Evolutionary conservation across 2,113 vertebrate genomes (phyloP).

Genomic region (Vombatus ursinus): DNA sequence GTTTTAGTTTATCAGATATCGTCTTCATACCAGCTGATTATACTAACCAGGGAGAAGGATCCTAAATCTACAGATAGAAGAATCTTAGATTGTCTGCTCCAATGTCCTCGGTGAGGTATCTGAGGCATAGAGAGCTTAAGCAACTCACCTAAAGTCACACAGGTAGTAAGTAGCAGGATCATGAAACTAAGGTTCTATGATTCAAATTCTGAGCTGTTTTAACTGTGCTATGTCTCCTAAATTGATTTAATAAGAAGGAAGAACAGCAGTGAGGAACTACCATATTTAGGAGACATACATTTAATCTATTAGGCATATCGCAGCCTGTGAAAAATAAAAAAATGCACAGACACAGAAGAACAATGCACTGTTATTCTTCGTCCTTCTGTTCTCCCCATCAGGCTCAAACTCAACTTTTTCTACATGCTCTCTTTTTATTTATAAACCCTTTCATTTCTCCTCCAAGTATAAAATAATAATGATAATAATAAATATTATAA

Average conservation of each 20-base stretch:
- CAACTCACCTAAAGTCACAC: not conserved
- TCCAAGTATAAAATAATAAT: constrained; percentile 28
- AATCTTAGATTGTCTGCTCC: not conserved
- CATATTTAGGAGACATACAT: not conserved
- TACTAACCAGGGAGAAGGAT: not conserved
- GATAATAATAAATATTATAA: constrained; percentile 75
- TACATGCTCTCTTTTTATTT: not conserved
- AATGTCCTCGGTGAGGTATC: not conserved
- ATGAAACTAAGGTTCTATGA: not conserved
- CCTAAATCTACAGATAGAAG: not conserved
- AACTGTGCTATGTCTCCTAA: not conserved
- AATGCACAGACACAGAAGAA: not conserved
- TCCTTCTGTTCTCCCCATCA: not conserved
- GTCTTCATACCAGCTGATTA: not conserved
- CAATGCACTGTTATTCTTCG: constrained; percentile 7
- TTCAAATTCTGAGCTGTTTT: not conserved
- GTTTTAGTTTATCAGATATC: not conserved
- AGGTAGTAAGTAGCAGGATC: not conserved
- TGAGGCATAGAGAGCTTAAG: not conserved
- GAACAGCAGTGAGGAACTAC: not conserved
- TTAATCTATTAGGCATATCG: not conserved
- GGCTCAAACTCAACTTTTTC: not conserved
- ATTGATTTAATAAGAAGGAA: not conserved
- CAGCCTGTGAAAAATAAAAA: not conserved
- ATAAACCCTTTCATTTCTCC: constrained; percentile 48